These are phyloP conservation scores for Sparidentex hasta DNA, from an alignment of 2,797 vertebrate genomes.

Conservation along the genomic window DNA sequence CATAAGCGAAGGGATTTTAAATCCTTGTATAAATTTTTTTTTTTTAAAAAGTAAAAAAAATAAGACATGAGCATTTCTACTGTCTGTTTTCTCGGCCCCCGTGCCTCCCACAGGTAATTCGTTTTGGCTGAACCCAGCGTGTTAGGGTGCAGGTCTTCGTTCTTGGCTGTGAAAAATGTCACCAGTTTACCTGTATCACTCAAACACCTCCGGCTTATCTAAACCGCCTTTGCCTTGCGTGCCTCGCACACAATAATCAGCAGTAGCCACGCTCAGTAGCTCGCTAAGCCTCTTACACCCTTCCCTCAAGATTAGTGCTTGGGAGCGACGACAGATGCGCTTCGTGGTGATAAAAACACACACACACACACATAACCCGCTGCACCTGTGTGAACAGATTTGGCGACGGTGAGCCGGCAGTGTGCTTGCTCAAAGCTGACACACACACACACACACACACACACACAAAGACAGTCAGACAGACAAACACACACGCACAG, in stretches of 20 bases:
- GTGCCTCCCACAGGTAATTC: slow-evolving; percentile 49
- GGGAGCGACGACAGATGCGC: slow-evolving; percentile 88
- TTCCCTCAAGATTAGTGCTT: slow-evolving; percentile 89
- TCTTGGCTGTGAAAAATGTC: slow-evolving; percentile 78
- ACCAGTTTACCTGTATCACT: slow-evolving; percentile 87
- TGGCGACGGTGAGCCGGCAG: slow-evolving; percentile 77
- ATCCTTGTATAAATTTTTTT: slow-evolving; percentile 33
- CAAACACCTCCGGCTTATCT: slow-evolving; percentile 88
- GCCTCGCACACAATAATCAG: slow-evolving; percentile 87
- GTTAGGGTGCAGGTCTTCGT: slow-evolving; percentile 65
- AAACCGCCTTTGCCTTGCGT: slow-evolving; percentile 86
- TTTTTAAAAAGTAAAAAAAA: slow-evolving; percentile 27
- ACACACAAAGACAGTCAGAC: background rate
- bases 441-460: slow-evolving; percentile 44
- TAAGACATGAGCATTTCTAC: slow-evolving; percentile 36
- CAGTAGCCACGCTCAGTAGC: slow-evolving; percentile 87
- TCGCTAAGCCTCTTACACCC: slow-evolving; percentile 90
- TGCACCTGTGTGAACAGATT: slow-evolving; percentile 87
- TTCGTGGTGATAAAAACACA: slow-evolving; percentile 83
- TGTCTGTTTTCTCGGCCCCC: slow-evolving; percentile 37
- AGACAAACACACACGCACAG: slow-evolving; percentile 51
- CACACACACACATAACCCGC: slow-evolving; percentile 46
- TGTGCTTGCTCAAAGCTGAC: slow-evolving; percentile 77
- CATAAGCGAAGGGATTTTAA: slow-evolving; percentile 55
- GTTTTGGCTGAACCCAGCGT: slow-evolving; percentile 56